These are phyloP conservation scores for Apeira syringaria DNA, from an alignment of 2,888 invertebrate species.

Conservation along the genomic window DNA sequence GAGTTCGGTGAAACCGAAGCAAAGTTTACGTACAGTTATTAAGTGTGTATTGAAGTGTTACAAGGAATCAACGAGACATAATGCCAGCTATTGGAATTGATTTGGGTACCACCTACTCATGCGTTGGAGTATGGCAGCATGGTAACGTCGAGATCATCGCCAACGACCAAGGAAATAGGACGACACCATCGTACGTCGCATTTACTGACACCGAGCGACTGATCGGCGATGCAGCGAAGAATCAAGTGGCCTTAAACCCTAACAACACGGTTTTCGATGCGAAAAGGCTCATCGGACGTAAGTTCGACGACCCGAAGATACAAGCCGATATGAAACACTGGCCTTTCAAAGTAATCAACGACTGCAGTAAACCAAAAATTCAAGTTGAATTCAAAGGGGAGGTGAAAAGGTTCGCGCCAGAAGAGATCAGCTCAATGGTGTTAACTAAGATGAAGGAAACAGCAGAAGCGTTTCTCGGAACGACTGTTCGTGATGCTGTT, in stretches of 20 bases:
- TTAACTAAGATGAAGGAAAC: constrained; percentile 92
- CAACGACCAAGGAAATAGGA: constrained; percentile 87
- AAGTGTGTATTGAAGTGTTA: not conserved
- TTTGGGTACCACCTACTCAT: constrained; percentile 81
- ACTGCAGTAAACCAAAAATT: constrained; percentile 86
- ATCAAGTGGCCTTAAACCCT: constrained; percentile 89
- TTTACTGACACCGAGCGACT: constrained; percentile 88
- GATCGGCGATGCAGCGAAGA: constrained; percentile 88
- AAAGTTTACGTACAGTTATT: not conserved
- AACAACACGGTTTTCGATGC: constrained; percentile 89
- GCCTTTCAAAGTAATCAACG: constrained; percentile 90
- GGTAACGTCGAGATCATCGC: constrained; percentile 90
- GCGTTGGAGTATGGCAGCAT: constrained; percentile 80
- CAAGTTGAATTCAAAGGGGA: constrained; percentile 87
- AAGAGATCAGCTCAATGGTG: constrained; percentile 90
- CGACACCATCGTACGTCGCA: constrained; percentile 90
- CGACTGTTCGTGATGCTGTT: constrained; percentile 87
- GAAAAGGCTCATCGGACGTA: constrained; percentile 91
- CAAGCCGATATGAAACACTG: constrained; percentile 92
- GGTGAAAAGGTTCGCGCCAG: constrained; percentile 85
- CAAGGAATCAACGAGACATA: constrained; percentile 30
- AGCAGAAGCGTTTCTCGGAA: constrained; percentile 88
- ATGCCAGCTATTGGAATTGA: constrained; percentile 83
- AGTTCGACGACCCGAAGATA: constrained; percentile 88
- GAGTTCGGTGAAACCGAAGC: constrained; percentile 1